Evolutionary conservation across 2,113 vertebrate species (phyloP).

Genomic region (Chitala chitala): DNA sequence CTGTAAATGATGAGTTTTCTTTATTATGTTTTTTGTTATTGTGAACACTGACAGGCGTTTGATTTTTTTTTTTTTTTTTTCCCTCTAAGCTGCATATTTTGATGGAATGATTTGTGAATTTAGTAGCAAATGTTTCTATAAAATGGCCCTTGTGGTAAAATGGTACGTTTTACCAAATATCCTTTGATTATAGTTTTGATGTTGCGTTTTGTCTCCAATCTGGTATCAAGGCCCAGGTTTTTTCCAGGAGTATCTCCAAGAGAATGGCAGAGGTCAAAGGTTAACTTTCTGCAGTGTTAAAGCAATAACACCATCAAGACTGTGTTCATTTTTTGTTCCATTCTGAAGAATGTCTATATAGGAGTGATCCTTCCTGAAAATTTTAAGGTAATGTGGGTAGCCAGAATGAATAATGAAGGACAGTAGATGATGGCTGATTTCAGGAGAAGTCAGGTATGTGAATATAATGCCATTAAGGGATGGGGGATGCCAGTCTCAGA

Average conservation of each 20-base stretch:
- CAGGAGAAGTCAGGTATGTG: background rate
- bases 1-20: background rate
- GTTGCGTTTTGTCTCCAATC: too few species aligned
- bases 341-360: background rate
- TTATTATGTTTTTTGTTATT: background rate
- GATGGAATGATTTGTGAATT: background rate
- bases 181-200: background rate
- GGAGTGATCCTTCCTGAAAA: background rate
- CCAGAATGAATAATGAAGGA: constrained; percentile 26
- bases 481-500: background rate
- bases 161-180: background rate
- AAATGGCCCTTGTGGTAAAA: background rate
- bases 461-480: background rate
- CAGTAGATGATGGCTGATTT: constrained; percentile 19
- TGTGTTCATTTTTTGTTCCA: too few species aligned
- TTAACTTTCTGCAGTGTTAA: too few species aligned
- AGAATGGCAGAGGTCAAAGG: too few species aligned
- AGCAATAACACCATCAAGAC: too few species aligned
- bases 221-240: too few species aligned
- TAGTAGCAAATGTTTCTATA: background rate
- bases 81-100: background rate
- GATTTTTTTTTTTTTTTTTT: background rate
- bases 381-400: constrained; percentile 24
- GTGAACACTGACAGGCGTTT: too few species aligned
- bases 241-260: too few species aligned